A percentile compares a stretch with the other conserved stretches of the same genome.
These are phyloP conservation scores for Pontoporia blainvillei DNA, from an alignment of 2,113 vertebrate species.

Conservation along the genomic window DNA sequence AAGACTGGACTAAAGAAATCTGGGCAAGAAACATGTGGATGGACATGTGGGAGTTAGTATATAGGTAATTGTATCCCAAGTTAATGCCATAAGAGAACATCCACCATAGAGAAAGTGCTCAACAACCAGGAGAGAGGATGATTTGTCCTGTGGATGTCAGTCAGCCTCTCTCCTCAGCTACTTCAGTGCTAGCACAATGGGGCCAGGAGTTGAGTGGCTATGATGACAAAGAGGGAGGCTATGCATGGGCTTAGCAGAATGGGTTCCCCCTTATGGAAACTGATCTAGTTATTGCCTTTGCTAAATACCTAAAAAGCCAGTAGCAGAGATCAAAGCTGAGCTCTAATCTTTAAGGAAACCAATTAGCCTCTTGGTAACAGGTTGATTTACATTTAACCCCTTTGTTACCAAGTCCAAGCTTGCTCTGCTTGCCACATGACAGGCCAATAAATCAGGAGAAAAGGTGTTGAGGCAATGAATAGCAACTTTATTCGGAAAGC, in stretches of 20 bases:
- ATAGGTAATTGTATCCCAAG: background rate
- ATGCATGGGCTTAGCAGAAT: background rate
- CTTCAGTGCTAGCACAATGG: background rate
- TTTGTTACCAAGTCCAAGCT: too few species aligned
- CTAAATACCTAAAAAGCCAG: background rate
- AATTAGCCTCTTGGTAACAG: background rate
- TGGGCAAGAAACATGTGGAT: background rate
- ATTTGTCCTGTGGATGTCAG: background rate
- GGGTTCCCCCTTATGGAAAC: background rate
- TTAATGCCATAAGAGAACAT: background rate
- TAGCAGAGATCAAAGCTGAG: background rate
- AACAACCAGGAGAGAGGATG: background rate
- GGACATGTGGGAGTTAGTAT: background rate
- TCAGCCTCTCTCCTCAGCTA: background rate
- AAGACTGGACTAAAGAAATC: background rate
- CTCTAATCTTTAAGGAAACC: background rate
- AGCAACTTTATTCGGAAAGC: too few species aligned
- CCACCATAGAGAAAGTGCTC: background rate
- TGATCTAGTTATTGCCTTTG: background rate
- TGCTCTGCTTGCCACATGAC: too few species aligned
- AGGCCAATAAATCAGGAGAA: too few species aligned
- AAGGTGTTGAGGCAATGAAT: too few species aligned
- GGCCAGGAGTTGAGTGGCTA: background rate
- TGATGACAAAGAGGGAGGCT: background rate
- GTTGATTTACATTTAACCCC: background rate